A percentile compares a stretch with the other conserved stretches of the same genome.
Conservation (phyloP, 1,140 invertebrate genomes). For the Parapsyche elsis region DNA sequence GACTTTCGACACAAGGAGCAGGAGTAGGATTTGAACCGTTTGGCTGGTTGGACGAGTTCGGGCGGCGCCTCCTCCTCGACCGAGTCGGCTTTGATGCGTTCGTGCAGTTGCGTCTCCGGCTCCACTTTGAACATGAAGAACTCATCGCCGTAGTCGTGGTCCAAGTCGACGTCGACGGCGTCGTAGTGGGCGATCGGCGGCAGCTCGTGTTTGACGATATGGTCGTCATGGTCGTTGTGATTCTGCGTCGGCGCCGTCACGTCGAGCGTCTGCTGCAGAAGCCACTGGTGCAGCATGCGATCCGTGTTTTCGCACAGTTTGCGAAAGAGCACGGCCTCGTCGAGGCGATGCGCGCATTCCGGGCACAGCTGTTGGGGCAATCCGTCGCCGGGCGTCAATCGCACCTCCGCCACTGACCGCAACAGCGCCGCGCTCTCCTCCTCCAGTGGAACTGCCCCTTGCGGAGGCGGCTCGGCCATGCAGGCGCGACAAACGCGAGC, state of each 20-base stretch:
- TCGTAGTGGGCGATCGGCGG: conserved; percentile 5
- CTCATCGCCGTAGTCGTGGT: conserved; percentile 23
- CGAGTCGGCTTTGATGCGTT: neutral
- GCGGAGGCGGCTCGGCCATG: conserved; percentile 44
- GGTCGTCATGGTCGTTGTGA: neutral
- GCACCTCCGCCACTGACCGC: conserved; percentile 44
- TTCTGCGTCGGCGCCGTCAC: neutral
- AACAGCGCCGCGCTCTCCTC: neutral
- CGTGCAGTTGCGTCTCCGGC: conserved; percentile 33
- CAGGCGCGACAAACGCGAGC: conserved; percentile 45
- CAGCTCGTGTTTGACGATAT: conserved; percentile 21
- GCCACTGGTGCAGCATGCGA: conserved; percentile 33
- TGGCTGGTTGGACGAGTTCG: neutral
- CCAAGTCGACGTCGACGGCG: neutral
- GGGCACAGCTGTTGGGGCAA: conserved; percentile 49
- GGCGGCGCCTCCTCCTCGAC: neutral
- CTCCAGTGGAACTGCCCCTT: conserved; percentile 24
- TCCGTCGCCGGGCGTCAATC: conserved; percentile 35
- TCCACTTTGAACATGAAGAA: conserved; percentile 39
- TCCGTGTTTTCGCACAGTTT: conserved; percentile 45
- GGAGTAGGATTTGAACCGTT: conserved; percentile 37
- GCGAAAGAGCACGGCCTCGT: conserved; percentile 41
- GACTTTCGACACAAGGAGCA: conserved; percentile 60
- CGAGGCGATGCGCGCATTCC: conserved; percentile 37
- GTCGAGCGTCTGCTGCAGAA: neutral